A percentile compares a stretch with the other conserved stretches of the same genome.
phyloP scores from a whole-genome alignment of 2,888 invertebrate species.

The Megamerina dolium region DNA sequence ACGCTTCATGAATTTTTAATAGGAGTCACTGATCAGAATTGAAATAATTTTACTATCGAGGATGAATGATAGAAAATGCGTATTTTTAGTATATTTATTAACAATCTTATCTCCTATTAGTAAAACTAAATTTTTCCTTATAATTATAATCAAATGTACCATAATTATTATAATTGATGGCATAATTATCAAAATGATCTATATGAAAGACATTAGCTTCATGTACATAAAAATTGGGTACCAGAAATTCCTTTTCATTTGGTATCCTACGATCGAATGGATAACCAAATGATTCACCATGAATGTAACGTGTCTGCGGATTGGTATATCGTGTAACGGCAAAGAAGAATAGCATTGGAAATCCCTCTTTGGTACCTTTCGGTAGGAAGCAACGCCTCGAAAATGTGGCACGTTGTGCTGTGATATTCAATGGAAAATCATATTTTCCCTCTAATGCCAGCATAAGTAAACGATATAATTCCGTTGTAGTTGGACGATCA shows the following conservation, averaged over 20 bases:
- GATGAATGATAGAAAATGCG: too few species aligned
- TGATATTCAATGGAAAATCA: constrained; percentile 53
- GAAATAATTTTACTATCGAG: too few species aligned
- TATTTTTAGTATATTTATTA: too few species aligned
- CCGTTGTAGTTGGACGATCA: constrained; percentile 60
- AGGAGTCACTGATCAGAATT: too few species aligned
- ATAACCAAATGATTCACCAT: constrained; percentile 63
- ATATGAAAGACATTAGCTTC: constrained; percentile 62
- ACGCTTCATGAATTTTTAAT: too few species aligned
- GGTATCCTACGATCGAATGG: constrained; percentile 67
- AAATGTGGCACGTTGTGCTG: constrained; percentile 62
- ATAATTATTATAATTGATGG: constrained; percentile 33
- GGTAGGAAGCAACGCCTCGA: constrained; percentile 68
- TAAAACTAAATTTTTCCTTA: too few species aligned
- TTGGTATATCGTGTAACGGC: constrained; percentile 57
- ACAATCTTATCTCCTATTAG: too few species aligned
- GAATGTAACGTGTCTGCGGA: constrained; percentile 54
- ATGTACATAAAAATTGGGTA: constrained; percentile 63
- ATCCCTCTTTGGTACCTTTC: constrained; percentile 62
- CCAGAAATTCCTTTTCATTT: constrained; percentile 55
- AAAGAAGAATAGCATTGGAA: constrained; percentile 60
- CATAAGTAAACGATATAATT: constrained; percentile 60
- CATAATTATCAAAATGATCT: constrained; percentile 43
- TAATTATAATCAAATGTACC: constrained; percentile 39
- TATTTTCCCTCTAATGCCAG: constrained; percentile 54